Evolutionary conservation across 53 echinoderm and acorn worm genomes (phyloP), one percentile per base, ranked within the genome.

Genomic region (Patiria pectinifera): DNA sequence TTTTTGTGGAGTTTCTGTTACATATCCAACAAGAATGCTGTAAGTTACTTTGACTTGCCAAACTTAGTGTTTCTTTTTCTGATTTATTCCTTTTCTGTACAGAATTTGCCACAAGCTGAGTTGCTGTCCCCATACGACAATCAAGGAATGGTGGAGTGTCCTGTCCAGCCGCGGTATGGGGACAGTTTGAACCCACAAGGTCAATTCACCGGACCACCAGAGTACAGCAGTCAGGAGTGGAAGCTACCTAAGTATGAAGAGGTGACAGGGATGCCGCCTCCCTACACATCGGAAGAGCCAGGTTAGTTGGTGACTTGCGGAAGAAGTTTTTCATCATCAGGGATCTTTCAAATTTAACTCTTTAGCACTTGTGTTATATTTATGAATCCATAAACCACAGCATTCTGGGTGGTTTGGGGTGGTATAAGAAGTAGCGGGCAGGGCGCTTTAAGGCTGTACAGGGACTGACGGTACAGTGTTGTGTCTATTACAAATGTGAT

Each of bases 191-290:
- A 76, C 61, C 91, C 95, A 22, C 87, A 88, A 3, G 92, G 93
- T 14, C 81, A 91, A 45, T 93, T 93, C 76, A 82, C 91, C 26
- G 95, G 78, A 46, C 93, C 95, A 3, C 89, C 93, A 45, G 87
- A 91, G 21, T 94, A 92, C 22, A 23, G 12, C 78, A 75, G 61
- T 58, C 78, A 71, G 23, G 93, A 94, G 45, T 95, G 95, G 95
- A 95, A 95, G 59, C 94, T 95, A 16, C 95, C 95, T 0, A 95
- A 95, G 49, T 95, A 95, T 62, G 95, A 95, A 69, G 95, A 95
- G 74, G 80, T 87, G 25, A 86, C 77, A 9, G 92, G 92, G 15
- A 85, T 91, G 84, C 95, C 95, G 8, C 95, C 95, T 16, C 95
- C 95, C 1, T 95, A 95, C 22, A 72, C 92, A 22, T 47, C 81